Base-by-base conservation (phyloP, 2,888 invertebrate genomes). In the Brachyopa scutellaris region DNA sequence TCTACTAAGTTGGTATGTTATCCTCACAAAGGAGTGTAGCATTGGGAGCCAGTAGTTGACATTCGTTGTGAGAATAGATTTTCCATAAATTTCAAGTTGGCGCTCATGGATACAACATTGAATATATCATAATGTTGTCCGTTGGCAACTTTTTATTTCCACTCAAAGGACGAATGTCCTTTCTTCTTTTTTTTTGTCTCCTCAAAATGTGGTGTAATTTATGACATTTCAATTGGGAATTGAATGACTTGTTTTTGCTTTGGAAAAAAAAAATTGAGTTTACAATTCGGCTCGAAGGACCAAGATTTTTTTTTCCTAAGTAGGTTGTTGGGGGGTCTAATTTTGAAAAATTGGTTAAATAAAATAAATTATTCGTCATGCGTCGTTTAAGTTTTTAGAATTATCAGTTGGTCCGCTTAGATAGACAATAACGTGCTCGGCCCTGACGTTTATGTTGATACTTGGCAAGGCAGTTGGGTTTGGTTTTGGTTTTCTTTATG, bases 221-320 rank as follows among this genome's bases (percentile, higher is more conserved):
- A 76, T 76, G 76, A 57, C 40, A 70, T 38, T 69, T 51, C 76
- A 38, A 64, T 80, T 57, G 17, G 76, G 76, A 76, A 76, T 76
- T 76, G 69, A 80, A 76, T 76, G 80, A 80, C 42, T 76, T 70
- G 80, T 70, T 80, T 77, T 64, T 76, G 69, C 55, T 73, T 73
- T 73, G 45, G 31, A 67, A n/a, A n/a, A n/a, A n/a, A n/a, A n/a
- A n/a, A 67, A 40, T 67, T 67, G 45, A 49, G 31, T 61, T 45
- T 59, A 36, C 47, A 29, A 45, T 61, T 13, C 45, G 36, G 59
- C 31, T 31, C 21, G 51, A 73, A 79, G 61, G 45, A 40, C 62
- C 55, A 49, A 17, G 7, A 21, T 47, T n/a, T 38, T 33, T 15
- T 33, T 33, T 33, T 33, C 2, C 33, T 11, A 36, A 11, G 15